These are phyloP conservation scores for Hemistola chrysoprasaria DNA, from an alignment of 2,888 invertebrate species.

Conservation along the genomic window DNA sequence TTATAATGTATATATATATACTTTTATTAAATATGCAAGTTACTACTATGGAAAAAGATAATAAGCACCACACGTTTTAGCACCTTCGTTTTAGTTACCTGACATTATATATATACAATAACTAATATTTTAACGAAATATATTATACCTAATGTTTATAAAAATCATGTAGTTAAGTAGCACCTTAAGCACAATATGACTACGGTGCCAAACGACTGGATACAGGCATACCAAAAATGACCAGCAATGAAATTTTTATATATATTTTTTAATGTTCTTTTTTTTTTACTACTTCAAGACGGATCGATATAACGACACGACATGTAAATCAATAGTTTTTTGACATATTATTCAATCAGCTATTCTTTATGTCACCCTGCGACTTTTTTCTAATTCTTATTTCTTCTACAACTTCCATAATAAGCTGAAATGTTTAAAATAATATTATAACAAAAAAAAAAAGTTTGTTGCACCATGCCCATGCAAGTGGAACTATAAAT, in stretches of 20 bases:
- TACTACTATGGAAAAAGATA: too few species aligned
- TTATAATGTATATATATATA: too few species aligned
- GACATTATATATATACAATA: too few species aligned
- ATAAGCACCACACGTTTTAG: too few species aligned
- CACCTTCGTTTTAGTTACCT: too few species aligned
- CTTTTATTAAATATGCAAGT: too few species aligned
- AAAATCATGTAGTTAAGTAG: conserved; percentile 21
- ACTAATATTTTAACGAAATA: too few species aligned
- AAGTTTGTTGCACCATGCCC: conserved; percentile 35
- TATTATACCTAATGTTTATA: too few species aligned
- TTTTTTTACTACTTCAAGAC: too few species aligned
- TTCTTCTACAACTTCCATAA: conserved; percentile 80
- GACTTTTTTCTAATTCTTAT: conserved; percentile 79
- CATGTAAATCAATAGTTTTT: too few species aligned
- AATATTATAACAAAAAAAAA: conserved; percentile 35
- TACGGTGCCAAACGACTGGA: conserved; percentile 35
- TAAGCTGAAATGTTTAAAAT: conserved; percentile 73
- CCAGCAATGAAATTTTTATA: neutral
- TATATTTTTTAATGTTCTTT: too few species aligned
- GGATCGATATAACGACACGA: too few species aligned
- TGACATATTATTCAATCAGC: conserved; percentile 41
- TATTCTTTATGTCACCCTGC: conserved; percentile 63
- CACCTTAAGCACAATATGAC: conserved; percentile 41
- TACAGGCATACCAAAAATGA: conserved; percentile 16
- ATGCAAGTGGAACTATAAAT: conserved; percentile 30